A percentile compares a stretch with the other conserved stretches of the same genome.
phyloP scores from a whole-genome alignment of 2,797 vertebrate species.

The Cyclura pinguis region DNA sequence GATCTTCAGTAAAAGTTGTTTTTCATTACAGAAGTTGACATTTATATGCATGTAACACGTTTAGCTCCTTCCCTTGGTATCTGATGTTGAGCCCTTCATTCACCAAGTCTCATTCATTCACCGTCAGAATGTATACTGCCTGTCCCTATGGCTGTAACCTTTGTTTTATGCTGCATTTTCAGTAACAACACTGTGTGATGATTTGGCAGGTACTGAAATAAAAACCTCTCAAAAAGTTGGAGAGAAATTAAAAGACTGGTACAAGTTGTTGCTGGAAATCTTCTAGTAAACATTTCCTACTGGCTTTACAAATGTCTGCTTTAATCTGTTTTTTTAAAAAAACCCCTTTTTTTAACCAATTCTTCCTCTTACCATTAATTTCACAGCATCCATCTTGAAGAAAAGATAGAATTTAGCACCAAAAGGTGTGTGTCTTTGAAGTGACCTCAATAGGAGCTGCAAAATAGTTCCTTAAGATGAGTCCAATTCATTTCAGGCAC shows the following conservation, averaged over 20 bases:
- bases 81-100: constrained; percentile 11
- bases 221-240: neutral
- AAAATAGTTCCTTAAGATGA: neutral
- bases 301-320: neutral
- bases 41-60: neutral
- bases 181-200: neutral
- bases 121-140: neutral
- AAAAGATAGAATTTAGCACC: too few relatives aligned
- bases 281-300: neutral
- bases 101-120: neutral
- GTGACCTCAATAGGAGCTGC: neutral
- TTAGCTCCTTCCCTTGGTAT: neutral
- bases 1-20: neutral
- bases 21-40: neutral
- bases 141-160: neutral
- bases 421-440: too few relatives aligned
- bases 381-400: too few relatives aligned
- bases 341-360: too few relatives aligned
- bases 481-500: neutral
- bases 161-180: accelerated
- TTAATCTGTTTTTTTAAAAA: too few relatives aligned
- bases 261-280: neutral
- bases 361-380: too few relatives aligned
- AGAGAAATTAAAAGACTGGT: neutral
- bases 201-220: neutral